These are phyloP conservation scores for Seira ritae DNA, from an alignment of 2,888 invertebrate species.

Conservation along the genomic window DNA sequence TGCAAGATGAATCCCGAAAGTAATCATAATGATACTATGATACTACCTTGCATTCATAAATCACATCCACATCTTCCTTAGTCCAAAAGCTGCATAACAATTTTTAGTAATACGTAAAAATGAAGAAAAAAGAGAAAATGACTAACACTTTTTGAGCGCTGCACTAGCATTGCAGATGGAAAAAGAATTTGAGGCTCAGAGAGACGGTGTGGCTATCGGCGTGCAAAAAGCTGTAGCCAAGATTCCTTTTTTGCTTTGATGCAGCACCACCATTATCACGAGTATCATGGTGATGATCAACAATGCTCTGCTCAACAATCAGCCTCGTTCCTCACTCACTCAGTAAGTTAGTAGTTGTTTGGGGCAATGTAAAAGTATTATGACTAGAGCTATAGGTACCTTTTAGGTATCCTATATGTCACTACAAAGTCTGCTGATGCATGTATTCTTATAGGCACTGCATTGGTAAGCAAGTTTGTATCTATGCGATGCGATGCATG, in stretches of 20 bases:
- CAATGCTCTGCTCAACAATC: background rate
- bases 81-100: too few relatives aligned
- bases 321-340: background rate
- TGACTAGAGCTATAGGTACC: too few relatives aligned
- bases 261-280: too few relatives aligned
- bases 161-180: background rate
- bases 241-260: too few relatives aligned
- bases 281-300: background rate
- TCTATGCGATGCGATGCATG: slow-evolving; percentile 2
- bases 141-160: slow-evolving; percentile 23
- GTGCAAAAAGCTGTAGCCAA: too few relatives aligned
- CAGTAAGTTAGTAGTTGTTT: background rate
- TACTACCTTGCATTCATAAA: too few relatives aligned
- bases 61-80: too few relatives aligned
- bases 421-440: too few relatives aligned
- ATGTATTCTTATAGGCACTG: too few relatives aligned
- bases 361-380: slow-evolving; percentile 4
- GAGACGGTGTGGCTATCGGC: background rate
- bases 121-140: slow-evolving; percentile 27
- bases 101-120: background rate
- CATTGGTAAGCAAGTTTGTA: background rate
- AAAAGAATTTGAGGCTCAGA: background rate
- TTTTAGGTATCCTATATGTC: too few relatives aligned
- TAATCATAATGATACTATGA: too few relatives aligned
- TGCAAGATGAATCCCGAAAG: too few relatives aligned